Percentiles rank a stretch among this genome's conserved stretches.
phyloP scores from a whole-genome alignment of 2,797 vertebrate species.

The Loriculus beryllinus region DNA sequence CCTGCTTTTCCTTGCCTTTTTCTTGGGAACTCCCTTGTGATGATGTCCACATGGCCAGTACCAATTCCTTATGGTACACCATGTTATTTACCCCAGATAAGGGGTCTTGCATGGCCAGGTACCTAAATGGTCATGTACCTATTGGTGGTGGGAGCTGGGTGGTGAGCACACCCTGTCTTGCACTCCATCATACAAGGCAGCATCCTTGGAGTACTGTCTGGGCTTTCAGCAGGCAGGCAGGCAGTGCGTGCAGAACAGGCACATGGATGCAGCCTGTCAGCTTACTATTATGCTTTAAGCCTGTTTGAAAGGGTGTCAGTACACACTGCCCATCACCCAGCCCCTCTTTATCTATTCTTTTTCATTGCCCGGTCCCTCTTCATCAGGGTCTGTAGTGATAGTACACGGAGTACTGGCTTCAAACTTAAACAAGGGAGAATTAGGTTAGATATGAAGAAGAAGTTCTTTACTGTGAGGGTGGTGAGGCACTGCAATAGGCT shows the following conservation, averaged over 20 bases:
- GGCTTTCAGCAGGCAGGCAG: not conserved
- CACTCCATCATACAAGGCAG: too few species aligned
- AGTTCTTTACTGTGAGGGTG: not conserved
- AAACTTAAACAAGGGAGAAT: not conserved
- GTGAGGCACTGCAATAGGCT: not conserved
- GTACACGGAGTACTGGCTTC: not conserved
- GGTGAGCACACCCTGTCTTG: not conserved
- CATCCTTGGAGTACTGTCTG: rapidly evolving
- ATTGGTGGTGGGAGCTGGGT: not conserved
- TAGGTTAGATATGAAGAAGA: not conserved
- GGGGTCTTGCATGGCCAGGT: not conserved
- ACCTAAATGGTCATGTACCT: not conserved
- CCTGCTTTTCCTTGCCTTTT: not conserved
- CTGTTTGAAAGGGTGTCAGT: not conserved
- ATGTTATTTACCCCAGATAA: not conserved
- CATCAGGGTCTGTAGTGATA: not conserved
- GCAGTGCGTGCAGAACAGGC: not conserved
- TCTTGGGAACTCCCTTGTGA: not conserved
- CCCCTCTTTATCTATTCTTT: not conserved
- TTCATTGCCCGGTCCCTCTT: not conserved
- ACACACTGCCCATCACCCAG: not conserved
- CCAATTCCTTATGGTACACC: not conserved
- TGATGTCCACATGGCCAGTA: rapidly evolving
- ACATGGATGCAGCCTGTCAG: not conserved
- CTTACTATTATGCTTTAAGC: not conserved